Conservation (phyloP, 2,113 vertebrate genomes). For the Festucalex cinctus region DNA sequence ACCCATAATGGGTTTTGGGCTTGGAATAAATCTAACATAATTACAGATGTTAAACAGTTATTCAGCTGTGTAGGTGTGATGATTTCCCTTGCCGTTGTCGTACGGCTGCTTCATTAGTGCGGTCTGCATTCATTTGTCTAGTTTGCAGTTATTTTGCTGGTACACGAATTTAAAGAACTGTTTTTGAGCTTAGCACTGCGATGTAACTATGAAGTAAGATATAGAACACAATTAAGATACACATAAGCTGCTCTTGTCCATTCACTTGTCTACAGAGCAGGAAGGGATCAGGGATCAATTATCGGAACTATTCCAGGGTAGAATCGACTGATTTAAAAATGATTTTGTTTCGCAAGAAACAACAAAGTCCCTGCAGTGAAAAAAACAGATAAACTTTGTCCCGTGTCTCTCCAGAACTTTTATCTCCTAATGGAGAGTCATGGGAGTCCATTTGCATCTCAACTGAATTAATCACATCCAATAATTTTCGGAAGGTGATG, state of each 20-base stretch:
- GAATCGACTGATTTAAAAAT: neutral
- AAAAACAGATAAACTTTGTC: neutral
- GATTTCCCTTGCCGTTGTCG: neutral
- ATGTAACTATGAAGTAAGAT: no score
- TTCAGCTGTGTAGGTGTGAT: neutral
- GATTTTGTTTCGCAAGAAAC: neutral
- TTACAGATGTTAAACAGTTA: neutral
- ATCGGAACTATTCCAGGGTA: neutral
- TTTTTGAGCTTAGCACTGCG: no score
- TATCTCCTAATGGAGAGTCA: slow-evolving; percentile 1
- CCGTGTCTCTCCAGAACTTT: neutral
- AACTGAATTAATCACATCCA: slow-evolving; percentile 23
- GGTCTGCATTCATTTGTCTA: neutral
- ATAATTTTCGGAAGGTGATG: slow-evolving; percentile 16
- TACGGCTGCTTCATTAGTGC: neutral
- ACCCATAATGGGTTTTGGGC: slow-evolving; percentile 1
- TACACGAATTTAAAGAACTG: no score
- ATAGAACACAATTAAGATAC: no score
- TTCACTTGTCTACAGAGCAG: no score
- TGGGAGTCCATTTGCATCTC: slow-evolving; percentile 20
- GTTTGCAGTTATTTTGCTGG: neutral
- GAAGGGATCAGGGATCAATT: no score
- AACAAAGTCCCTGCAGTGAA: neutral
- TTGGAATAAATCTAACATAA: neutral
- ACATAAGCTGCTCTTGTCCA: no score